Evolutionary conservation across 2,888 invertebrate genomes (phyloP), one percentile per base, ranked within the genome.

Genomic region (Dasypogon diadema): DNA sequence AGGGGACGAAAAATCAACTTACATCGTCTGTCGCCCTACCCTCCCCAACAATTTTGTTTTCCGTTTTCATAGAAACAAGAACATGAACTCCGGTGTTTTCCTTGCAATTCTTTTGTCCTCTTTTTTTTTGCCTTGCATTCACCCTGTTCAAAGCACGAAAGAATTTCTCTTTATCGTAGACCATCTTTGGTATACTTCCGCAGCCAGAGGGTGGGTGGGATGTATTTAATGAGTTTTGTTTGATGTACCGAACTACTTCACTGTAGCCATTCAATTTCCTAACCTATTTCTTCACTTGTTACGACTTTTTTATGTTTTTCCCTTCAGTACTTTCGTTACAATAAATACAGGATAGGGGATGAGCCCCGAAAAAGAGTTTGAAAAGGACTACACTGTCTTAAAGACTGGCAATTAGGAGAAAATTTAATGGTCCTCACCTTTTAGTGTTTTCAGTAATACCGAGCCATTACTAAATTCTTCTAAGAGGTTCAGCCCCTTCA

Each of bases 221-320:
- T 63, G 48, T 68, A 42, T 68, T 68, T 68, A 68, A 68, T 68
- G 65, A 68, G 65, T 68, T 68, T 46, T 68, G 65, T 68, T 68
- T 68, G 63, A 65, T 65, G 63, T 37, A 22, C 16, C 37, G 30
- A 48, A 48, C 48, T 68, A 22, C 48, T 48, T 68, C 10, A 16
- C 16, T 46, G 46, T 14, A 68, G 65, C 65, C 24, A 68, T 68
- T 68, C 65, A 68, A 68, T 68, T 68, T 68, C 48, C 48, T 68
- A 48, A 48, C 24, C 24, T 46, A 42, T 68, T 68, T 22, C 14
- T 68, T 22, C 24, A 24, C 24, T 68, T 48, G 65, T 68, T 68
- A 68, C 65, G 65, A 68, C 46, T 68, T 48, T 68, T 68, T 68
- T 68, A 48, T 26, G 46, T 68, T 21, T 42, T 37, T 37, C n/a